Base-by-base conservation (phyloP, 2,113 vertebrate genomes). In the Pygoscelis adeliae region DNA sequence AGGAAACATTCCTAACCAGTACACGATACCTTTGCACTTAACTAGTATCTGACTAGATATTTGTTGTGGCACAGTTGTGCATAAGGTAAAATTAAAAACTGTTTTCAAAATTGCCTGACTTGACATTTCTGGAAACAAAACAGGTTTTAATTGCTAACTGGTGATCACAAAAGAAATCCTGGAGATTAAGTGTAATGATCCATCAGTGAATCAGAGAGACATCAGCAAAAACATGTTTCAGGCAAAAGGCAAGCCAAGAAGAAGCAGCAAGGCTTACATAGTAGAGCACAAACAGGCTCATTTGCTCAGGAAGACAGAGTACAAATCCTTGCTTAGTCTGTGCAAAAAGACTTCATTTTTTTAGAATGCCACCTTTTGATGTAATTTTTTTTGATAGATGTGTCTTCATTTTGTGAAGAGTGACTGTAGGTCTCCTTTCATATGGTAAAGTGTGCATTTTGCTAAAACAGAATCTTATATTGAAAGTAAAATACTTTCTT, bases 201-300 rank as follows among this genome's bases (percentile, higher is more conserved):
- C 44, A 25, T 78, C 16, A 25, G 44, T 59, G 47, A 83, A 69
- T 89, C 26, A 38, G 63, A 70, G 49, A 52, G 15, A 49, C 42
- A 38, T 89, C 44, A 69, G 49, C 44, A 91, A 63, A 74, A 81
- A 12, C 34, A 10, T 46, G 52, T 65, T 55, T 61, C 16, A 40
- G 36, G 20, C 30, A 69, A 53, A 58, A 95, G 67, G 12, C 46
- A 70, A 93, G 18, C 50, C 40, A 84, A 65, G 62, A 65, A 62
- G 65, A 1, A 69, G 62, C 47, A 90, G 42, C 55, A 83, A 49
- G 50, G 61, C 14, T 42, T 50, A 29, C 10, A 6, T 3, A 58
- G n/a, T 17, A 34, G 46, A 36, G 26, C 78, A 30, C 0, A 5
- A 61, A 66, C 3, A 5, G 47, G 10, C 30, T 70, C 1, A 0